Conservation (phyloP, 2,797 vertebrate species). For the Taeniopygia guttata region DNA sequence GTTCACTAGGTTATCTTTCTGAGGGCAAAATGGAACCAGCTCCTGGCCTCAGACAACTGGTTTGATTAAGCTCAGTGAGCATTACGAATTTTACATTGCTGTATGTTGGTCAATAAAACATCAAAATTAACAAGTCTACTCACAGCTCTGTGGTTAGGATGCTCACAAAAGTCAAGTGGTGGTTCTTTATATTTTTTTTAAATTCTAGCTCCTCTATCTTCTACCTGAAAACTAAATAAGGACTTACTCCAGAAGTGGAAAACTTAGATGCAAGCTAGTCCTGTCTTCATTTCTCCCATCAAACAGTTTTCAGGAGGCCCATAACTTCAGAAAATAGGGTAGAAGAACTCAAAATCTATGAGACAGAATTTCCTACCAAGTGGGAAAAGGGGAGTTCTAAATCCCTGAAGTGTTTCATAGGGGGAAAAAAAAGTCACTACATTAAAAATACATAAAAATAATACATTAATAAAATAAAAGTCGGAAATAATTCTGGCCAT, state of each 20-base stretch:
- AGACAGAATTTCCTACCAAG: neutral
- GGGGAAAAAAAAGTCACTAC: neutral
- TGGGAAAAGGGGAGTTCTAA: neutral
- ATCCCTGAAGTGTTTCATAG: neutral
- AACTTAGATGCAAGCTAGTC: neutral
- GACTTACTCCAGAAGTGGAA: neutral
- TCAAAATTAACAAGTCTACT: neutral
- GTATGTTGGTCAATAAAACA: neutral
- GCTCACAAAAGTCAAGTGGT: neutral
- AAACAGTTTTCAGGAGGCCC: neutral
- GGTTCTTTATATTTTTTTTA: neutral
- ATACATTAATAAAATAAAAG: neutral
- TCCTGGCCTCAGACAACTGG: neutral
- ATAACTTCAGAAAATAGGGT: neutral
- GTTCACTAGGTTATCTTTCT: neutral
- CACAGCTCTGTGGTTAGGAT: neutral
- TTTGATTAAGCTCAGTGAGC: neutral
- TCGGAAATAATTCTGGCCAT: neutral
- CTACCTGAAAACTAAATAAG: neutral
- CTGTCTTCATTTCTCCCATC: neutral
- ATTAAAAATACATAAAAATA: neutral
- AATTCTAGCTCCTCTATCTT: neutral
- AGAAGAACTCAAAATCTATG: neutral
- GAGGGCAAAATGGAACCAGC: neutral
- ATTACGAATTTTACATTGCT: neutral